Conservation (phyloP, 2,113 vertebrate genomes). For the Dolichotis patagonum region DNA sequence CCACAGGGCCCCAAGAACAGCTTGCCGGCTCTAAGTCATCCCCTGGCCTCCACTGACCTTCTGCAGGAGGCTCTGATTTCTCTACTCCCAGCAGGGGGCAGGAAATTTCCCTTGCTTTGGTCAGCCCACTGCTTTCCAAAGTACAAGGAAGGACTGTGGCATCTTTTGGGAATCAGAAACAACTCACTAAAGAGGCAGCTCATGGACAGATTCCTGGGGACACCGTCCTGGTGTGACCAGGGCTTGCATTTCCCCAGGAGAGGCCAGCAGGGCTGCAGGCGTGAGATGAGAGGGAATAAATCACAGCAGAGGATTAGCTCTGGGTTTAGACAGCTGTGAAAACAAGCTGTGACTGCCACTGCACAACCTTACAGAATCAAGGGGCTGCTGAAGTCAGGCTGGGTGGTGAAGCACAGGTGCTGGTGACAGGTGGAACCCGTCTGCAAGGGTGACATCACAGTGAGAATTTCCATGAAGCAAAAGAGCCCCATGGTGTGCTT, state of each 20-base stretch:
- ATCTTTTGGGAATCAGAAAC: neutral
- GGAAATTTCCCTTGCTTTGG: neutral
- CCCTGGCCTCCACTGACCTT: neutral
- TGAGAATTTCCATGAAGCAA: neutral
- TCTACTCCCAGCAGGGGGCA: rapidly evolving
- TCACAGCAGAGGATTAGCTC: neutral
- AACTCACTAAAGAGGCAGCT: neutral
- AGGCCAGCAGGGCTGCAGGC: neutral
- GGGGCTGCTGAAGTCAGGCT: neutral
- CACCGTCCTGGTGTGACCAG: neutral
- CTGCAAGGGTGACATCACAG: neutral
- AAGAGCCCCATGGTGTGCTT: neutral
- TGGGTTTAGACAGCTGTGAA: neutral
- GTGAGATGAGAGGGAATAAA: neutral
- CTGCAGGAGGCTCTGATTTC: neutral
- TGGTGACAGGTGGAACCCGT: neutral
- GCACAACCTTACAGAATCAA: neutral
- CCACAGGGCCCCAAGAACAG: neutral
- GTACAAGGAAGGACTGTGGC: neutral
- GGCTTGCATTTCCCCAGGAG: neutral
- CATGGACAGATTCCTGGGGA: neutral
- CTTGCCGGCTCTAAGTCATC: neutral
- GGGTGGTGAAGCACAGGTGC: neutral
- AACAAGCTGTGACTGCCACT: neutral
- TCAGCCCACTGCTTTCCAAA: neutral